Conservation (phyloP, 2,113 vertebrate genomes). For the Puma concolor region DNA sequence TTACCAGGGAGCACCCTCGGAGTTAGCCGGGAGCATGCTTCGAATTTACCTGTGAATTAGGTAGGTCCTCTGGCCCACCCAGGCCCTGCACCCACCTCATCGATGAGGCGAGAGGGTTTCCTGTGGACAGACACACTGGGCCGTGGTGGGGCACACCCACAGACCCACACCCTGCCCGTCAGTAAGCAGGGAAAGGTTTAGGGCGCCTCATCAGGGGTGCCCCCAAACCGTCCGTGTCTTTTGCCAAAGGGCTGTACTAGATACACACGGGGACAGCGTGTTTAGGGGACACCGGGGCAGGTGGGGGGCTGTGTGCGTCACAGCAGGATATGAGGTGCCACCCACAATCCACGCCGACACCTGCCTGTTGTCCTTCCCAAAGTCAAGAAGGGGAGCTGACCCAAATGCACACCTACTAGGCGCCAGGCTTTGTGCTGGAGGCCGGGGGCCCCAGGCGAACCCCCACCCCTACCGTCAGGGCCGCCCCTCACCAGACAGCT, state of each 20-base stretch:
- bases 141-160: rapidly evolving
- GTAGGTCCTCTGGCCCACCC: too few relatives aligned
- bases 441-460: not conserved
- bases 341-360: not conserved
- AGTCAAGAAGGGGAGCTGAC: not conserved
- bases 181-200: too few relatives aligned
- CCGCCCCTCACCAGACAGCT: not conserved
- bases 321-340: not conserved
- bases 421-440: not conserved
- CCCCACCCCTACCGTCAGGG: not conserved
- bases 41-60: not conserved
- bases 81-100: too few relatives aligned
- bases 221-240: rapidly evolving
- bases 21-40: too few relatives aligned
- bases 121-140: too few relatives aligned
- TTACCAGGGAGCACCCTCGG: too few relatives aligned
- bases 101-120: not conserved
- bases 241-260: not conserved
- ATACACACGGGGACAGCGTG: rapidly evolving
- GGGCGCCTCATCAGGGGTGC: rapidly evolving
- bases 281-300: not conserved
- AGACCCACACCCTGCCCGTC: too few relatives aligned
- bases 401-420: not conserved
- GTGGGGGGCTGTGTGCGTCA: rapidly evolving
- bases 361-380: not conserved